phyloP scores from a whole-genome alignment of 2,797 vertebrate species.

The Melanotaenia maccullochi region DNA sequence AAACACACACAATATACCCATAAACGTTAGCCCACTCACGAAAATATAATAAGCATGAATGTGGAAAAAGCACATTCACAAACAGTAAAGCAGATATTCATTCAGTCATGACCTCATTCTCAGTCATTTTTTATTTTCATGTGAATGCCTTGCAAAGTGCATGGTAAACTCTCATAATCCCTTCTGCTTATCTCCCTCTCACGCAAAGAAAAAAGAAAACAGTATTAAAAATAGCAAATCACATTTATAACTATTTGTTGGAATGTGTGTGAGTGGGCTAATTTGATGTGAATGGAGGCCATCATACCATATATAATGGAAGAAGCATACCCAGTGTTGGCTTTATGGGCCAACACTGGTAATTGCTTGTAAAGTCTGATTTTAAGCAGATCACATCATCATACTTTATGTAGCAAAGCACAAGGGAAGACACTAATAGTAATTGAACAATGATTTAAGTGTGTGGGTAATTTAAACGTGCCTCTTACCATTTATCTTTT shows the following conservation, averaged over 20 bases:
- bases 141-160: constrained; percentile 5
- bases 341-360: constrained; percentile 54
- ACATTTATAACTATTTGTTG: constrained; percentile 18
- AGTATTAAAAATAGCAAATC: constrained; percentile 35
- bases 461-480: constrained; percentile 19
- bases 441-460: constrained; percentile 45
- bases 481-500: constrained; percentile 25
- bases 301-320: constrained; percentile 44
- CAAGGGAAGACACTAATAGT: constrained; percentile 34
- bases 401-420: constrained; percentile 40
- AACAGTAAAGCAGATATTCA: background rate
- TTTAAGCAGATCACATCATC: constrained; percentile 41
- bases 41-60: background rate
- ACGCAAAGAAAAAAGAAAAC: background rate
- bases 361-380: constrained; percentile 59
- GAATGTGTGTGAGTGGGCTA: constrained; percentile 44
- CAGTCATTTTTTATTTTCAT: constrained; percentile 15
- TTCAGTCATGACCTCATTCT: background rate
- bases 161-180: constrained; percentile 3
- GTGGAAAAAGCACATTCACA: background rate
- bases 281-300: constrained; percentile 49
- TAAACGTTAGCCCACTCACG: constrained; percentile 13
- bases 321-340: constrained; percentile 42
- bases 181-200: background rate
- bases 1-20: constrained; percentile 12